Conservation (phyloP, 2,797 vertebrate genomes). For the Momotus momota region DNA sequence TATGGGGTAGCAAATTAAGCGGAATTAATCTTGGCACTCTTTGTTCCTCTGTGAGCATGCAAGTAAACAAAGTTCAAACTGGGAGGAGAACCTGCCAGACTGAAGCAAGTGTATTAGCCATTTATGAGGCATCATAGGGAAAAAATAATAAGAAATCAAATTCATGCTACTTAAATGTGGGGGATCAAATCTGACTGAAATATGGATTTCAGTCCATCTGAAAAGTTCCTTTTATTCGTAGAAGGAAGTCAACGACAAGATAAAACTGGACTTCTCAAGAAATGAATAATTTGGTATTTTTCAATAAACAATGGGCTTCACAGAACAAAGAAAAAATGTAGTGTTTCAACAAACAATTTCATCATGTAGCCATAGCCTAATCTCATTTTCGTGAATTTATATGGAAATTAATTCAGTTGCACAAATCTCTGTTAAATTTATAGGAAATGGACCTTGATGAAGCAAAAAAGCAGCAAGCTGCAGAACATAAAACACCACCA, state of each 20-base stretch:
- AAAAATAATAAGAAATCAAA: background rate
- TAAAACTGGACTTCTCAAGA: background rate
- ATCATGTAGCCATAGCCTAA: background rate
- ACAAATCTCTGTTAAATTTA: background rate
- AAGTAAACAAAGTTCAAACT: background rate
- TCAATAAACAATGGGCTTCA: background rate
- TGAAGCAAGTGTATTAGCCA: background rate
- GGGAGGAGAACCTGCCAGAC: background rate
- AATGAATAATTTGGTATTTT: background rate
- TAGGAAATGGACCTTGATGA: background rate
- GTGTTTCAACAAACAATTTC: background rate
- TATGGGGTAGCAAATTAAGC: conserved; percentile 54
- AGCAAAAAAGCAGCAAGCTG: background rate
- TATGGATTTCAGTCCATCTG: background rate
- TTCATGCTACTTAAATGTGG: background rate
- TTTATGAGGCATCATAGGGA: background rate
- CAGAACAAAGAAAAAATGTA: background rate
- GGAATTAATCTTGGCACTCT: conserved; percentile 48
- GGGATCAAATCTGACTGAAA: background rate
- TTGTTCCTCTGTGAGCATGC: conserved; percentile 6
- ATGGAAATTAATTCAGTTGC: background rate
- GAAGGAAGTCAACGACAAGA: background rate
- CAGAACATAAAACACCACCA: background rate
- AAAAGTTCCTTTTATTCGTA: background rate
- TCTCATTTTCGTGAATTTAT: background rate